phyloP scores from a whole-genome alignment of 1,140 invertebrate genomes.

The Philopotamus ludificatus region DNA sequence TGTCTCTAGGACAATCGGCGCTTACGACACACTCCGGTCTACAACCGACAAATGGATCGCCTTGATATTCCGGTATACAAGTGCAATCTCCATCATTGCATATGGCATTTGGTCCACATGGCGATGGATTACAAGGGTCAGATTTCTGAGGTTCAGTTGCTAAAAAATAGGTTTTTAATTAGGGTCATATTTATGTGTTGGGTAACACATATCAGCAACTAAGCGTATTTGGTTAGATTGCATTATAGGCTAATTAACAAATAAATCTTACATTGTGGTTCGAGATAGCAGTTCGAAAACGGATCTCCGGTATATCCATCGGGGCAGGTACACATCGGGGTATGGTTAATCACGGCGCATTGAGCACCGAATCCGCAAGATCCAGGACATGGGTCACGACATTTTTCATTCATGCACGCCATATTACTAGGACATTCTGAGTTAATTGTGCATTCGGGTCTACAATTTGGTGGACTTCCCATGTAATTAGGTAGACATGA shows the following conservation, averaged over 20 bases:
- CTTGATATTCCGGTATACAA: conserved; percentile 71
- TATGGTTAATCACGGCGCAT: conserved; percentile 68
- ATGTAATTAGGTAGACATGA: conserved; percentile 65
- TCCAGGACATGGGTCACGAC: conserved; percentile 68
- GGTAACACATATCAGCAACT: conserved; percentile 54
- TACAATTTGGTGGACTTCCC: conserved; percentile 70
- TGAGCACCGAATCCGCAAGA: conserved; percentile 66
- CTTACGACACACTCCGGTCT: conserved; percentile 68
- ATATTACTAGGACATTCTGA: conserved; percentile 66
- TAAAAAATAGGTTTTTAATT: conserved; percentile 6
- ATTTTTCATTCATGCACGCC: conserved; percentile 71
- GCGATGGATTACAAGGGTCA: conserved; percentile 65
- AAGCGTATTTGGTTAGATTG: conserved; percentile 17
- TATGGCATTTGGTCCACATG: conserved; percentile 65
- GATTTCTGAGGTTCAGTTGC: conserved; percentile 30
- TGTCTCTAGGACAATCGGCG: conserved; percentile 65
- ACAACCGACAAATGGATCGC: conserved; percentile 59
- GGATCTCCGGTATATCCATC: conserved; percentile 70
- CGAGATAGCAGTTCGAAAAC: conserved; percentile 58
- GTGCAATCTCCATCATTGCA: conserved; percentile 63
- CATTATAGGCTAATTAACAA: not conserved
- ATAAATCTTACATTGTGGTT: conserved; percentile 45
- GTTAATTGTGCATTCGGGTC: conserved; percentile 72
- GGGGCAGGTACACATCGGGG: conserved; percentile 67
- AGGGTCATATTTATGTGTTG: conserved; percentile 44